Base-by-base conservation (phyloP, 2,113 vertebrate species). In the Leiothrix lutea region DNA sequence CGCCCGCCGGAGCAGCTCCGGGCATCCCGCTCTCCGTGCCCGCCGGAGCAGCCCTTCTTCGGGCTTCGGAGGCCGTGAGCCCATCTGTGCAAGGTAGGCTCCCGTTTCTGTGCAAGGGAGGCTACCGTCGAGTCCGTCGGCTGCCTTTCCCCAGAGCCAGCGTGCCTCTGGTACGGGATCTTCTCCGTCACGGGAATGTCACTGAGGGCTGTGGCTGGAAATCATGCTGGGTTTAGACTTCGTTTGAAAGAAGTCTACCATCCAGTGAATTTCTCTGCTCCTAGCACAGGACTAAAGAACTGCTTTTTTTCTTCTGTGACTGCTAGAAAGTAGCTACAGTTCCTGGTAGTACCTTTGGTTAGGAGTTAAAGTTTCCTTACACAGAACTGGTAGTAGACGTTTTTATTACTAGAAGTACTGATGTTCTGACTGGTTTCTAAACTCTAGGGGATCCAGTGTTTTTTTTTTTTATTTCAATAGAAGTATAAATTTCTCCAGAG, bases 51-150 rank as follows among this genome's bases (percentile, higher is more conserved):
- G 73, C 57, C n/a, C 57, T 58, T 24, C 57, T 17, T n/a, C n/a
- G n/a, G 57, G n/a, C n/a, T 17, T 17, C 23, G n/a, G 57, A 58
- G n/a, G 57, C 57, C n/a, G 57, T 36, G 57, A 58, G 57, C n/a
- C 57, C 57, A 15, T 58, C 56, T 35, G 53, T 33, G 28, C 53
- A 33, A 54, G 29, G 50, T 28, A 51, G 31, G 54, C 19, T 56
- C 54, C 31, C 20, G 31, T n/a, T 23, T 22, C 56, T 78, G 31
- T 62, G 8, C 87, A 70, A 97, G 97, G 98, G 97, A 97, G 89
- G 97, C 17, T 90, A 25, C 20, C 12, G 13, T 79, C 11, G 8
- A 42, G 50, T 0, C 0, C 0, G 1, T n/a, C 57, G 29, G 26
- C 53, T 90, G 38, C n/a, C 18, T 48, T 81, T 78, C 22, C 29